Base-by-base conservation (phyloP, 2,888 invertebrate species). In the Argyra leucocephala region DNA sequence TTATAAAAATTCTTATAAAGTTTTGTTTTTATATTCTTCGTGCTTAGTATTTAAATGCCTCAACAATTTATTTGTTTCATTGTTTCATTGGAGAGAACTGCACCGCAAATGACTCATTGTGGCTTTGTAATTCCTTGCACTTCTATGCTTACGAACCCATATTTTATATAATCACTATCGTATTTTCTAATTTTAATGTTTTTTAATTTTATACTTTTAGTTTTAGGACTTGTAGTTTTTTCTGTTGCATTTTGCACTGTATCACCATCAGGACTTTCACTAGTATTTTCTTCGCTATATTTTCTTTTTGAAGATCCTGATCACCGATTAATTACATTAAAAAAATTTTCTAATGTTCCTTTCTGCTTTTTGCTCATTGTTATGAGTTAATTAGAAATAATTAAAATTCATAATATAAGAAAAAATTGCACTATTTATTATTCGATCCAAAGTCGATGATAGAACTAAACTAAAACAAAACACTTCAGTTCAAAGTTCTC, bases 1-100 rank as follows among this genome's bases (percentile, higher is more conserved):
- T 58, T 31, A 31, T 26, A 63, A 63, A 63, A 63, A 24, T 58
- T 31, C 24, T 57, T n/a, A n/a, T n/a, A n/a, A 24, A 9, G 63
- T 24, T 63, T 63, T 57, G 26, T 63, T 63, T 57, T 63, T 63
- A 63, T 63, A 63, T 57, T 63, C 22, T 63, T 31, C 63, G 21
- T 63, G 63, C 63, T 63, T 63, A 22, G 63, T 57, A 63, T 57
- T 62, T 62, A 62, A 62, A 62, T 62, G 62, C 48, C 62, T 48
- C 62, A 62, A 62, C 37, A 62, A 62, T 62, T 62, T 62, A 62
- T 37, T 48, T 62, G 62, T 57, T 63, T 60, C 24, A 24, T 60
- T 24, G 60, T 26, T 60, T 60, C 26, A 26, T 60, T 60, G 60
- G 26, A 60, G 24, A 60, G 26, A 60, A 60, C 60, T 60, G 18